Conservation (phyloP, 2,797 vertebrate species). For the Acanthurus lineatus region DNA sequence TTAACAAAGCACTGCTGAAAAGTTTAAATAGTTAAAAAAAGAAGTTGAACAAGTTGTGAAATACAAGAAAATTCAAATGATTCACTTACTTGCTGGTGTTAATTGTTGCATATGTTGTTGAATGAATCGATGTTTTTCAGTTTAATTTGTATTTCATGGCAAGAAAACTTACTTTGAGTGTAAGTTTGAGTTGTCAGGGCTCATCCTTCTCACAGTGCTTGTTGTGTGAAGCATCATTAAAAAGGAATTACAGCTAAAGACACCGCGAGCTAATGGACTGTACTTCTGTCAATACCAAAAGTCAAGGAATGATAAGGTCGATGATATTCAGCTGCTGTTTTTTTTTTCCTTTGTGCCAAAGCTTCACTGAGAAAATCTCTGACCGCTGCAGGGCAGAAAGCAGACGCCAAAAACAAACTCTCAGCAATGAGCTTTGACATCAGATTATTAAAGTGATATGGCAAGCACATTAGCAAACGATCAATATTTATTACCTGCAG, state of each 20-base stretch:
- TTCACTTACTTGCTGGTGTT: too few relatives aligned
- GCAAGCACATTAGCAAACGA: constrained; percentile 24
- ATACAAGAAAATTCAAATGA: background rate
- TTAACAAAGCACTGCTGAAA: background rate
- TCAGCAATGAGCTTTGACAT: constrained; percentile 41
- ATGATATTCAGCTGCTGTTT: constrained; percentile 25
- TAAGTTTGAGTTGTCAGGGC: constrained; percentile 21
- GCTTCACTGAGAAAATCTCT: constrained; percentile 26
- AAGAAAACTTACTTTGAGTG: too few relatives aligned
- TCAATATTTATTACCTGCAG: constrained; percentile 25
- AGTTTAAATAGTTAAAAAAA: background rate
- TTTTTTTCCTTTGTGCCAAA: constrained; percentile 56
- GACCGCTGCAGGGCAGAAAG: constrained; percentile 38
- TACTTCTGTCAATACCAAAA: constrained; percentile 58
- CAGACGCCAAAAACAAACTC: constrained; percentile 24
- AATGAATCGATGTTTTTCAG: background rate
- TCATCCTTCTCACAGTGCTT: constrained; percentile 15
- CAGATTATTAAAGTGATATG: constrained; percentile 37
- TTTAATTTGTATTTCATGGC: background rate
- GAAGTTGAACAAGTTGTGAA: background rate
- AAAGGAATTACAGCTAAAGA: constrained; percentile 53
- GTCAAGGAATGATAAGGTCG: constrained; percentile 29
- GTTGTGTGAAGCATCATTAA: constrained; percentile 48
- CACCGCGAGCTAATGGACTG: constrained; percentile 60
- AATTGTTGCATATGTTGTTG: background rate